Base-by-base conservation (phyloP, 64 coral and sea anemone species). In the Montipora foliosa region DNA sequence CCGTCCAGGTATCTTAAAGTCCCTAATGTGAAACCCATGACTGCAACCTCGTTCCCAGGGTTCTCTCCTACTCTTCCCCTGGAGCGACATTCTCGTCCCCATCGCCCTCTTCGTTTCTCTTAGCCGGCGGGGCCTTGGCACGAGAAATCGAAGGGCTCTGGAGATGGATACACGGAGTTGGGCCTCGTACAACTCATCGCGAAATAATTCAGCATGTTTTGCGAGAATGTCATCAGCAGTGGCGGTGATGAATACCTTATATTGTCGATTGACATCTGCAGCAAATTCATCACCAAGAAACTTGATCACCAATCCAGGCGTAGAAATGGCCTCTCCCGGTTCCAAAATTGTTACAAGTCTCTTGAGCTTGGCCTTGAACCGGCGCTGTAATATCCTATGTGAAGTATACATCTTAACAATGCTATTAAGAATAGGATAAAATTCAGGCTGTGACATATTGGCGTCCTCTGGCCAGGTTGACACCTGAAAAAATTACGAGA, bases 281-380 rank as follows among this genome's bases (percentile, higher is more conserved):
- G 79, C 49, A 22, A 90, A 24, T 49, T 94, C 93, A 61, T 94
- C 93, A 5, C 93, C 93, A 69, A 94, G 74, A 19, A 94, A 84
- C 67, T 94, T 94, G 53, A 94, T 75, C 17, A 46, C 77, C 15
- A 74, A 49, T 5, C 55, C 62, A 19, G 71, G 21, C 25, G 52
- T 44, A 13, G 14, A 52, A 51, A 11, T 76, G 3, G 24, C 25
- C 49, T 17, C 61, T 55, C 68, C 69, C 8, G 52, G 52, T 55
- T 10, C 52, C 9, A 5, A 7, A 29, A 29, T 29, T 7, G 52
- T 55, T 55, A 74, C 22, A 22, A 9, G 25, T 22, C 60, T 82
- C 22, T 16, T 21, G 6, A 82, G 80, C 14, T 25, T 45, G 20
- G 53, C 0, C 11, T 53, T 61, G 14, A 82, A 82, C 0, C 55